Evolutionary conservation across 2,797 vertebrate species (phyloP).

Genomic region (Pangasius larnaudii): DNA sequence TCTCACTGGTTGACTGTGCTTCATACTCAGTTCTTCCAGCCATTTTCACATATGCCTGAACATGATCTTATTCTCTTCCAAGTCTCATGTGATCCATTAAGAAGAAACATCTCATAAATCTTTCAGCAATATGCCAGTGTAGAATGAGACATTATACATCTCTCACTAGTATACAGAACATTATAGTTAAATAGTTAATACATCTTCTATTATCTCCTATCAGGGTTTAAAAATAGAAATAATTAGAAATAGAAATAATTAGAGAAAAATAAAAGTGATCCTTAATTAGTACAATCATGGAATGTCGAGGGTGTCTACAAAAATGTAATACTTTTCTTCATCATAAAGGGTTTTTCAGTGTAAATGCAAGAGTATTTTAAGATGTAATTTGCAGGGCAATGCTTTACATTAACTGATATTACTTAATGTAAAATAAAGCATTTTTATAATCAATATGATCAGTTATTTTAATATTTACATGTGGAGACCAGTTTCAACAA

Average conservation of each 20-base stretch:
- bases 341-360: background rate
- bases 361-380: background rate
- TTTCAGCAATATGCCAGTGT: background rate
- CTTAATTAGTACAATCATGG: background rate
- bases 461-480: background rate
- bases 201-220: background rate
- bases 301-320: no score
- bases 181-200: background rate
- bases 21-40: background rate
- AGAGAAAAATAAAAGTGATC: background rate
- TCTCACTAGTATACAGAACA: background rate
- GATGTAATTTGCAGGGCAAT: background rate
- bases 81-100: background rate
- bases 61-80: background rate
- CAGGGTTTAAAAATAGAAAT: background rate
- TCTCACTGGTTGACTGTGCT: background rate
- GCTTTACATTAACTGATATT: background rate
- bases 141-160: background rate
- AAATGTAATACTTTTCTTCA: background rate
- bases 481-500: background rate
- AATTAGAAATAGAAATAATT: background rate
- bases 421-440: background rate
- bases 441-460: background rate
- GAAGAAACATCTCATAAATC: slow-evolving; percentile 6
- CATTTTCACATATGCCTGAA: background rate